These are phyloP conservation scores for Merluccius polli DNA, from an alignment of 2,797 vertebrate species.

Conservation along the genomic window DNA sequence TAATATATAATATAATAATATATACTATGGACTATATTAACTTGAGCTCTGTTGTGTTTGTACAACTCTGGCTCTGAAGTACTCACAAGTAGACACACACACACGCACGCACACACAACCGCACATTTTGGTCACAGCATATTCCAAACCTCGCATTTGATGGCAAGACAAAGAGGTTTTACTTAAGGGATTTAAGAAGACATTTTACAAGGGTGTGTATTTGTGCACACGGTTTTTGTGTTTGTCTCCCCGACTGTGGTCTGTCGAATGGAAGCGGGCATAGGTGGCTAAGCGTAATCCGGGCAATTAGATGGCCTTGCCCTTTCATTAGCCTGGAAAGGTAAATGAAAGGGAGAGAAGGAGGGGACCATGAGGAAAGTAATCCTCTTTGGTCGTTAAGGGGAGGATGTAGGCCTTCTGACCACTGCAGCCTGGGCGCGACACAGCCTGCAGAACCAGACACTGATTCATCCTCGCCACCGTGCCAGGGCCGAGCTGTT, in stretches of 20 bases:
- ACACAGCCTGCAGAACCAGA: slow-evolving; percentile 41
- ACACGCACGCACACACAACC: background rate
- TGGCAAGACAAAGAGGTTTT: background rate
- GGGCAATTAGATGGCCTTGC: slow-evolving; percentile 35
- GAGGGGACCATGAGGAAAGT: slow-evolving; percentile 6
- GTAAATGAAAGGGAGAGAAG: slow-evolving; percentile 30
- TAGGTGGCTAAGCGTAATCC: slow-evolving; percentile 35
- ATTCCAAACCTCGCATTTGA: background rate
- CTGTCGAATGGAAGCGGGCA: background rate
- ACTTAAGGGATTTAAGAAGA: background rate
- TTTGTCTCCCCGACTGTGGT: background rate
- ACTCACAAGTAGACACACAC: background rate
- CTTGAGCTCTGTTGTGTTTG: background rate
- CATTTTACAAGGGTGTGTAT: background rate
- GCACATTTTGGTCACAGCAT: background rate
- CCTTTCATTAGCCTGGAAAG: slow-evolving; percentile 48
- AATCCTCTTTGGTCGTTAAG: slow-evolving; percentile 31
- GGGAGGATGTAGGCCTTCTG: slow-evolving; percentile 40
- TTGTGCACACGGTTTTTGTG: background rate
- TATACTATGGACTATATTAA: background rate
- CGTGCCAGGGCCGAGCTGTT: slow-evolving; percentile 41
- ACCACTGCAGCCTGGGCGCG: slow-evolving; percentile 47
- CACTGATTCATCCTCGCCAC: slow-evolving; percentile 26
- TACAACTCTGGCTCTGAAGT: background rate
- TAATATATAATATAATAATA: too few species aligned